Evolutionary conservation across 1,140 invertebrate species (phyloP).

Genomic region (Cydia splendana): DNA sequence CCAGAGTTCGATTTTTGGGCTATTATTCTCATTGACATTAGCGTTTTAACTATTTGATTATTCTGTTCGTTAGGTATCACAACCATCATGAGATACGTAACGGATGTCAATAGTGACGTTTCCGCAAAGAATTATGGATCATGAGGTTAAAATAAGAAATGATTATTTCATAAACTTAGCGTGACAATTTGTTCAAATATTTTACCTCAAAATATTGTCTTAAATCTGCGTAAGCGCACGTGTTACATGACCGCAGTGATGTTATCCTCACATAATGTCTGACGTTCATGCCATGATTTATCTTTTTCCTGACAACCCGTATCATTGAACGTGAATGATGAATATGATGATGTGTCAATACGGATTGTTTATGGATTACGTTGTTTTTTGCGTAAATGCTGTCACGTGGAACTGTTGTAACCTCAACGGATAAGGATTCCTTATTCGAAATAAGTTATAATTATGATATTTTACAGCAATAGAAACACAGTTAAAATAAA

Average conservation of each 20-base stretch:
- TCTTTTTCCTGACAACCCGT: constrained; percentile 1
- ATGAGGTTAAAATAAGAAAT: background rate
- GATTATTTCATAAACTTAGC: background rate
- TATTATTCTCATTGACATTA: no score
- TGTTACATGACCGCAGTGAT: constrained; percentile 3
- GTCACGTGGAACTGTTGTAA: no score
- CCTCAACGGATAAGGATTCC: no score
- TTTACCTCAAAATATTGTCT: background rate
- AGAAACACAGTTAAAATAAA: no score
- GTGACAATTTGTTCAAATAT: background rate
- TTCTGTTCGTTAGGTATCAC: no score
- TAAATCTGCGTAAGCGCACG: background rate
- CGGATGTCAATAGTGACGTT: no score
- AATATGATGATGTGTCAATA: constrained; percentile 4
- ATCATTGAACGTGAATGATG: background rate
- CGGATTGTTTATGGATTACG: background rate
- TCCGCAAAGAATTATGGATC: background rate
- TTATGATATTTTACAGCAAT: no score
- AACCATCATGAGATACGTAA: no score
- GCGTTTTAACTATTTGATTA: no score
- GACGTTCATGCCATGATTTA: constrained; percentile 9
- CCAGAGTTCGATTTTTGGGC: no score
- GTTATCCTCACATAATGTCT: background rate
- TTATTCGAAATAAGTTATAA: no score
- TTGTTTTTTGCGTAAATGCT: no score